Evolutionary conservation across 2,888 invertebrate species (phyloP).

Genomic region (Standfussiana lucernea): DNA sequence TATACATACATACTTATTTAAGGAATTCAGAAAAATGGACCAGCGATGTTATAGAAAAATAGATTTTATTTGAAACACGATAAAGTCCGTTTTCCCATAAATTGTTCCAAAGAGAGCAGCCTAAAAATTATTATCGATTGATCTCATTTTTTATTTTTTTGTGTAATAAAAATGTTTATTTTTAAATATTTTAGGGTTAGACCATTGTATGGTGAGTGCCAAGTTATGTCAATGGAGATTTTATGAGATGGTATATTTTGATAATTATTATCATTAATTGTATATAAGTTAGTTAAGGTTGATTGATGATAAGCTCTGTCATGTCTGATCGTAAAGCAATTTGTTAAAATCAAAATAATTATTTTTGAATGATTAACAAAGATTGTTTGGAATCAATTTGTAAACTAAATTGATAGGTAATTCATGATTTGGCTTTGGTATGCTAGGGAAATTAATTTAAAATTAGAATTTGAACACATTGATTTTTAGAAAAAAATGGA

Average conservation of each 20-base stretch:
- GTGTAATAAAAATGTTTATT: conserved; percentile 87
- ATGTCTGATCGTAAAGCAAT: conserved; percentile 65
- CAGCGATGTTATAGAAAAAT: conserved; percentile 75
- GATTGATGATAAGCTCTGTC: conserved; percentile 73
- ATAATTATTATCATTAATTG: conserved; percentile 76
- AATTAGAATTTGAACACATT: conserved; percentile 52
- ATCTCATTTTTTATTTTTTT: conserved; percentile 89
- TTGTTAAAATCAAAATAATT: conserved; percentile 39
- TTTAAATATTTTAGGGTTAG: conserved; percentile 78
- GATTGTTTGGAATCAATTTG: conserved; percentile 29
- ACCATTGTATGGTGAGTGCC: conserved; percentile 82
- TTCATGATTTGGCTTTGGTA: conserved; percentile 18
- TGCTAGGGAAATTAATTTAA: conserved; percentile 30
- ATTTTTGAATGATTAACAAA: conserved; percentile 31
- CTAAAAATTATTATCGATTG: conserved; percentile 90
- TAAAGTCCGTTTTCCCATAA: conserved; percentile 81
- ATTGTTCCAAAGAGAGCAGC: conserved; percentile 91
- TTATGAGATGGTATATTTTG: conserved; percentile 84
- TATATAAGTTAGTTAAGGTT: conserved; percentile 79
- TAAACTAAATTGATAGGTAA: conserved; percentile 26
- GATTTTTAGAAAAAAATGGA: neutral
- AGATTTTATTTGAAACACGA: conserved; percentile 72
- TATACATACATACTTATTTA: conserved; percentile 58
- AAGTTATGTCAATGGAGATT: conserved; percentile 84
- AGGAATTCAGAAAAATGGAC: conserved; percentile 75